These are phyloP conservation scores for Aphelenchoides fujianensis DNA, from an alignment of 1,140 invertebrate species.

Conservation along the genomic window DNA sequence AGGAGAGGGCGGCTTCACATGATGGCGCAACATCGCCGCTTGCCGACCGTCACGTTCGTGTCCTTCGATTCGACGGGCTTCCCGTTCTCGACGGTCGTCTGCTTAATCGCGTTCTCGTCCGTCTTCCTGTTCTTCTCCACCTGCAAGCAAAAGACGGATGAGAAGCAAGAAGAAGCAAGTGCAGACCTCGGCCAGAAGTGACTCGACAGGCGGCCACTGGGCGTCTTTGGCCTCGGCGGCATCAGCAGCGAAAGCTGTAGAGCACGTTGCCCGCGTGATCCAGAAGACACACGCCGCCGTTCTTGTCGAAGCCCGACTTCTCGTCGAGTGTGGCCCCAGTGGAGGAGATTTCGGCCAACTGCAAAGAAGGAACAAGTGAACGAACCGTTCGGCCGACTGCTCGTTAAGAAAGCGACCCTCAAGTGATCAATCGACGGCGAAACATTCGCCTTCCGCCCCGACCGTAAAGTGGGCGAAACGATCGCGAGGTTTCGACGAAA, in stretches of 20 bases:
- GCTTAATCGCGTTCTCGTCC: not conserved
- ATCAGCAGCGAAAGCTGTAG: too few relatives aligned
- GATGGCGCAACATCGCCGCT: constrained; percentile 6
- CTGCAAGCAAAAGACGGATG: not conserved
- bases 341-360: not conserved
- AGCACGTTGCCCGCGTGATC: not conserved
- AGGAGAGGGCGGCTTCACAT: not conserved
- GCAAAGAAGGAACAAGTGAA: not conserved
- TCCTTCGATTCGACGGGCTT: constrained; percentile 2
- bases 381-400: not conserved
- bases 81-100: not conserved
- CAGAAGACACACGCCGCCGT: not conserved
- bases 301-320: not conserved
- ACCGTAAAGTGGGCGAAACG: too few relatives aligned
- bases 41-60: not conserved
- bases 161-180: too few relatives aligned
- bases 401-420: too few relatives aligned
- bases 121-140: constrained; percentile 12
- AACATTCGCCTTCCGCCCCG: too few relatives aligned
- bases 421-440: too few relatives aligned
- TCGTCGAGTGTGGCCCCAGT: not conserved
- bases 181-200: not conserved
- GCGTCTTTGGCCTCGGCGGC: not conserved
- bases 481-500: too few relatives aligned
- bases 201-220: not conserved